Evolutionary conservation across 2,888 invertebrate genomes (phyloP).

Genomic region (Eristalinus aeneus): DNA sequence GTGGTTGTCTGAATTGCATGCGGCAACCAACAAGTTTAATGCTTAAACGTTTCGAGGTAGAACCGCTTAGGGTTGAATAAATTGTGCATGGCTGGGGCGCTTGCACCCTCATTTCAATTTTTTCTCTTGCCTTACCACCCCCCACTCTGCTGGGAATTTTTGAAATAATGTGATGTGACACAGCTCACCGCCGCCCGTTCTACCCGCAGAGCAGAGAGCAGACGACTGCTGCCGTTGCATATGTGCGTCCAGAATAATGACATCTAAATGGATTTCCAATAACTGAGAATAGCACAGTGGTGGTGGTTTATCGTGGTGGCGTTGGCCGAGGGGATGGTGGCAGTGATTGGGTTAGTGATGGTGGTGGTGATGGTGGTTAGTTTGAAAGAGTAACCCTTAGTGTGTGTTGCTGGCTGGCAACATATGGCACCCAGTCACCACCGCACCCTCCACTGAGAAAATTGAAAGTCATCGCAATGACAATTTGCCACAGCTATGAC

Average conservation of each 20-base stretch:
- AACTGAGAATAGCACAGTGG: slow-evolving; percentile 43
- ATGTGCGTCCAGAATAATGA: slow-evolving; percentile 69
- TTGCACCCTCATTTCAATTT: slow-evolving; percentile 39
- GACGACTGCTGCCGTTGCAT: slow-evolving; percentile 45
- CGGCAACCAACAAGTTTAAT: slow-evolving; percentile 68
- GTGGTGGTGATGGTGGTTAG: slow-evolving; percentile 35
- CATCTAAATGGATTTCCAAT: slow-evolving; percentile 71
- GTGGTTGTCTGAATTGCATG: slow-evolving; percentile 49
- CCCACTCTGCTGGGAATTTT: slow-evolving; percentile 18
- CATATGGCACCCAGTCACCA: slow-evolving; percentile 54
- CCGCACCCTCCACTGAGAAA: slow-evolving; percentile 67
- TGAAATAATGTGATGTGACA: slow-evolving; percentile 64
- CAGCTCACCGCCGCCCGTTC: slow-evolving; percentile 13
- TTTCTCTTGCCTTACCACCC: slow-evolving; percentile 4
- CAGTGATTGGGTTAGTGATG: background rate
- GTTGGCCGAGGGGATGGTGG: background rate
- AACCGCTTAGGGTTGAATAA: slow-evolving; percentile 69
- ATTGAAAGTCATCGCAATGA: slow-evolving; percentile 70
- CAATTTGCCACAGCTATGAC: slow-evolving; percentile 69
- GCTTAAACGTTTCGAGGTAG: slow-evolving; percentile 67
- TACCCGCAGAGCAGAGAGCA: background rate
- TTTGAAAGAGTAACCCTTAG: slow-evolving; percentile 40
- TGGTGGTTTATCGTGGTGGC: slow-evolving; percentile 6
- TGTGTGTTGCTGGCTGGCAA: slow-evolving; percentile 48
- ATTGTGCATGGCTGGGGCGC: slow-evolving; percentile 48